phyloP scores from a whole-genome alignment of 2,888 invertebrate genomes.

The Aphidoletes aphidimyza region DNA sequence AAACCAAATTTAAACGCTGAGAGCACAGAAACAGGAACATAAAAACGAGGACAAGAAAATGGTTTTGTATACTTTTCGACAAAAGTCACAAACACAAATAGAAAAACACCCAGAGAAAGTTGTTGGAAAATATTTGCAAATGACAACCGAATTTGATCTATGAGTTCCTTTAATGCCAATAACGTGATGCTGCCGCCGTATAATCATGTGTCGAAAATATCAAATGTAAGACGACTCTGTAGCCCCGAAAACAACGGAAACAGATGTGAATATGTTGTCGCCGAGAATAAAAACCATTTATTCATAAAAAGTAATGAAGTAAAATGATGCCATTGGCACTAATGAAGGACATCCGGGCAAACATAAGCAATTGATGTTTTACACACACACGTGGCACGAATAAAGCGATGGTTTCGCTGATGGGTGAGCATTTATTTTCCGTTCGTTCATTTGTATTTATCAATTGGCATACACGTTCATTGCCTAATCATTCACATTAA shows the following conservation, averaged over 20 bases:
- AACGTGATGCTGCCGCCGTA: neutral
- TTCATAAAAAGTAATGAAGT: neutral
- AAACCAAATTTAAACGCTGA: neutral
- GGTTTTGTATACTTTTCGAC: neutral
- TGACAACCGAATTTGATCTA: slow-evolving; percentile 24
- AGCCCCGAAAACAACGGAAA: too few relatives aligned
- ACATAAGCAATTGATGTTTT: neutral
- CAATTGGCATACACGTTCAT: neutral
- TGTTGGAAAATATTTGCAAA: slow-evolving; percentile 19
- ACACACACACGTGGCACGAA: neutral
- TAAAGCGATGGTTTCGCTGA: neutral
- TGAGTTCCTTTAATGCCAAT: neutral
- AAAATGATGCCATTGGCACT: slow-evolving; percentile 14
- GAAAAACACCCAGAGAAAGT: neutral
- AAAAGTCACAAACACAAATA: neutral
- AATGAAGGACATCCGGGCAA: slow-evolving; percentile 30
- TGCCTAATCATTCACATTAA: neutral
- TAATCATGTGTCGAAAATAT: neutral
- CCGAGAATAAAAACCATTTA: neutral
- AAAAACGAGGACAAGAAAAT: neutral
- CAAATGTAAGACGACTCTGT: too few relatives aligned
- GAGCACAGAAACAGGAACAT: neutral
- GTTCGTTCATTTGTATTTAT: neutral
- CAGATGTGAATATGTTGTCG: too few relatives aligned
- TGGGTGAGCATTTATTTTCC: neutral